Conservation (phyloP, 2,888 invertebrate species). For the Odontocerum albicorne region DNA sequence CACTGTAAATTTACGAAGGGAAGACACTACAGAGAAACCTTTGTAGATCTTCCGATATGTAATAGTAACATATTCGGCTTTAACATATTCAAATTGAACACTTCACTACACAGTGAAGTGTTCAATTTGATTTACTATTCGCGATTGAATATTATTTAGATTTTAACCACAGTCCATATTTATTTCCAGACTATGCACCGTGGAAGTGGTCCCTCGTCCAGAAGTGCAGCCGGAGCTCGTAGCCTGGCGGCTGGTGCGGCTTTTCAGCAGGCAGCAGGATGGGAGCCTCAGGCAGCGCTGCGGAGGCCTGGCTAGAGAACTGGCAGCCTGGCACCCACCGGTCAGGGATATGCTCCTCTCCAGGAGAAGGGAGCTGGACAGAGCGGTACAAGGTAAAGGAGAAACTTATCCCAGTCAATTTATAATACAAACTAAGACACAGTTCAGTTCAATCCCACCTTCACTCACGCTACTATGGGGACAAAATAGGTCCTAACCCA, state of each 20-base stretch:
- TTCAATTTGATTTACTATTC: background rate
- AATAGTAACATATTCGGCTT: too few species aligned
- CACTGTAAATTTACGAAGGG: too few species aligned
- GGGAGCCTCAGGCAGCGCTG: conserved; percentile 65
- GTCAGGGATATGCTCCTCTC: conserved; percentile 68
- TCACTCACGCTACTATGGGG: too few species aligned
- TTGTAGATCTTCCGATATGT: too few species aligned
- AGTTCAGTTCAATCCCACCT: too few species aligned
- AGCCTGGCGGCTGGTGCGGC: conserved; percentile 82
- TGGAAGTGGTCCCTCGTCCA: conserved; percentile 61
- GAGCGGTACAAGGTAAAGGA: conserved; percentile 75
- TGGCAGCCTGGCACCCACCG: conserved; percentile 66
- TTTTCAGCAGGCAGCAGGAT: conserved; percentile 61
- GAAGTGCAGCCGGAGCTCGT: conserved; percentile 76
- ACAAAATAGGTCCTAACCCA: too few species aligned
- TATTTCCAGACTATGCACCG: conserved; percentile 46
- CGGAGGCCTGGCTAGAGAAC: conserved; percentile 58
- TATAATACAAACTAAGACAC: too few species aligned
- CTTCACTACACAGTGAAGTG: background rate
- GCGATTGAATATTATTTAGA: background rate
- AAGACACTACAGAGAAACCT: too few species aligned
- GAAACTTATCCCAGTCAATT: too few species aligned
- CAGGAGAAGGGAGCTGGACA: conserved; percentile 73
- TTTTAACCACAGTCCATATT: background rate
- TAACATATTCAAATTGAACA: too few species aligned